Conservation (phyloP, 2,888 invertebrate genomes). For the Apotomis turbidana region DNA sequence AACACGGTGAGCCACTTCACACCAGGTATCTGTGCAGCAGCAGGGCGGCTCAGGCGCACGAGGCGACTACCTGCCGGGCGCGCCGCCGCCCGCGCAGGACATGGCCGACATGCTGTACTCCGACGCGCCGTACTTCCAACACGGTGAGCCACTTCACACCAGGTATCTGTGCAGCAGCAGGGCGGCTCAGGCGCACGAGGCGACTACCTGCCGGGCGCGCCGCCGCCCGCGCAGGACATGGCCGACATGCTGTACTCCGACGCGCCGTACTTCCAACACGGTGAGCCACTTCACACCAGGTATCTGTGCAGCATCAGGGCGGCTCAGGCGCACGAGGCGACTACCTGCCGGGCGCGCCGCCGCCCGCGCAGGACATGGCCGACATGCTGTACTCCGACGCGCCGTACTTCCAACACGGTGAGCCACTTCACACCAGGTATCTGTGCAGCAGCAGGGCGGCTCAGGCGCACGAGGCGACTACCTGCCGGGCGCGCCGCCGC, state of each 20-base stretch:
- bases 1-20: slow-evolving; percentile 45
- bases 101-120: slow-evolving; percentile 51
- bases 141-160: slow-evolving; percentile 12
- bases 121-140: slow-evolving; percentile 65
- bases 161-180: too few relatives aligned
- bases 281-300: neutral
- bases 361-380: slow-evolving; percentile 51
- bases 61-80: slow-evolving; percentile 59
- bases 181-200: slow-evolving; percentile 51
- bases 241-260: slow-evolving; percentile 51
- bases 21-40: too few relatives aligned
- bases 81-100: slow-evolving; percentile 50
- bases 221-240: slow-evolving; percentile 52
- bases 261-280: slow-evolving; percentile 63
- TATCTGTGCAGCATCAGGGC: too few relatives aligned
- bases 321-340: slow-evolving; percentile 54
- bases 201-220: slow-evolving; percentile 56
- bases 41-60: slow-evolving; percentile 48
- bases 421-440: neutral
- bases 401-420: slow-evolving; percentile 61
- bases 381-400: slow-evolving; percentile 53
- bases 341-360: slow-evolving; percentile 56
- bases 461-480: slow-evolving; percentile 58
- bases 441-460: too few relatives aligned
- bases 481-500: slow-evolving; percentile 52